phyloP scores from a whole-genome alignment of 2,888 invertebrate species.

The Crossocerus cetratus region DNA sequence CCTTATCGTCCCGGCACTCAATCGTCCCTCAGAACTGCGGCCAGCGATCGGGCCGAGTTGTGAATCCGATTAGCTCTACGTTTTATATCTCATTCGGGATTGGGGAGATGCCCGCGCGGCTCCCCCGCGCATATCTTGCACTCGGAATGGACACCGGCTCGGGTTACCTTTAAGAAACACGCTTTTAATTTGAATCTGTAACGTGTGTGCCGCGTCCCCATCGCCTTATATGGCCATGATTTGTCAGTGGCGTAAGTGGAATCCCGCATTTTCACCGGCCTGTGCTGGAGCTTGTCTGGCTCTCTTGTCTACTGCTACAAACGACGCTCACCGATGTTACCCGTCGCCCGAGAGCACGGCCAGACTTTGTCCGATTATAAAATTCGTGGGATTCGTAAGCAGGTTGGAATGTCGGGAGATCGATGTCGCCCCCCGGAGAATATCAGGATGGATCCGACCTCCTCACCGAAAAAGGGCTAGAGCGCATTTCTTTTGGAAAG shows the following conservation, averaged over 20 bases:
- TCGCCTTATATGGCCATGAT: constrained; percentile 59
- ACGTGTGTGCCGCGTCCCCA: constrained; percentile 50
- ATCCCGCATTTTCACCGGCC: constrained; percentile 16
- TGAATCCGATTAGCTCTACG: constrained; percentile 54
- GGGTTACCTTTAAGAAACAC: constrained; percentile 66
- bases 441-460: not conserved
- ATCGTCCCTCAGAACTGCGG: constrained; percentile 47
- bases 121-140: constrained; percentile 11
- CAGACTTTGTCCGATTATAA: not conserved
- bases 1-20: constrained; percentile 50
- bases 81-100: constrained; percentile 60
- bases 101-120: constrained; percentile 44
- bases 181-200: constrained; percentile 71
- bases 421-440: not conserved
- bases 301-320: constrained; percentile 31
- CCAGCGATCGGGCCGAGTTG: constrained; percentile 51
- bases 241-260: constrained; percentile 50
- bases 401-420: not conserved
- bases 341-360: not conserved
- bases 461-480: not conserved
- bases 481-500: not conserved
- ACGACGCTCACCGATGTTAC: constrained; percentile 8
- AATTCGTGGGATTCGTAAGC: not conserved
- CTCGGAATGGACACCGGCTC: constrained; percentile 52
- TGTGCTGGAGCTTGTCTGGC: not conserved